A percentile compares a stretch with the other conserved stretches of the same genome.
These are phyloP conservation scores for Typhlichthys subterraneus DNA, from an alignment of 2,797 vertebrate species.

Conservation along the genomic window DNA sequence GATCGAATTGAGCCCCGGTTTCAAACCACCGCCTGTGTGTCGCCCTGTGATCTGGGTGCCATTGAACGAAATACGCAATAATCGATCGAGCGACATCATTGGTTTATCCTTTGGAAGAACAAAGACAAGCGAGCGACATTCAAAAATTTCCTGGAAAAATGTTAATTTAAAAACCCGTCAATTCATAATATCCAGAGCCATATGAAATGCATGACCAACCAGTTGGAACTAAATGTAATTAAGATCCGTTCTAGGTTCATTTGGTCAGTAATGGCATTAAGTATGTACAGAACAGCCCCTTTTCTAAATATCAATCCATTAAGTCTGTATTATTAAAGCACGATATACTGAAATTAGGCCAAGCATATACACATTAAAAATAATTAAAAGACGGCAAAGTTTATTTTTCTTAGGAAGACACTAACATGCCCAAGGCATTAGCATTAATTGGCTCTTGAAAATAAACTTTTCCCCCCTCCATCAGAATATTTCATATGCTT, in stretches of 20 bases:
- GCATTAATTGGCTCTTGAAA: conserved; percentile 76
- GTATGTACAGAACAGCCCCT: conserved; percentile 94
- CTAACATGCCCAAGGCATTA: conserved; percentile 37
- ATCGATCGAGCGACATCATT: too few species aligned
- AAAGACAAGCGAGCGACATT: neutral
- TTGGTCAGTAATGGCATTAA: conserved; percentile 98
- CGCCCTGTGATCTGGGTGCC: conserved; percentile 20
- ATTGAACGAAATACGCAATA: too few species aligned
- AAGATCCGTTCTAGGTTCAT: conserved; percentile 98
- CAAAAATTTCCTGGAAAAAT: conserved; percentile 67
- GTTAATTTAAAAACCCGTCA: conserved; percentile 71
- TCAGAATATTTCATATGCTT: conserved; percentile 39
- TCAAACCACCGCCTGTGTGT: conserved; percentile 23
- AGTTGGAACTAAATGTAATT: conserved; percentile 99
- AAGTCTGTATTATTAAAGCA: conserved; percentile 95
- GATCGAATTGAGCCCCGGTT: conserved; percentile 46
- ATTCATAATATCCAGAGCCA: conserved; percentile 82
- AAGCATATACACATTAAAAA: conserved; percentile 91
- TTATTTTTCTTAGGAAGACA: too few species aligned
- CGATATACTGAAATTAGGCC: conserved; percentile 91
- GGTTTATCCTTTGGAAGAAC: too few species aligned
- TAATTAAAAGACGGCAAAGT: conserved; percentile 55
- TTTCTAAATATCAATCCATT: conserved; percentile 99
- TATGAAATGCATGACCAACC: conserved; percentile 90
- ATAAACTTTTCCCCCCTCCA: conserved; percentile 38